Base-by-base conservation (phyloP, 2,113 vertebrate genomes). In the Microcebus griseorufus region DNA sequence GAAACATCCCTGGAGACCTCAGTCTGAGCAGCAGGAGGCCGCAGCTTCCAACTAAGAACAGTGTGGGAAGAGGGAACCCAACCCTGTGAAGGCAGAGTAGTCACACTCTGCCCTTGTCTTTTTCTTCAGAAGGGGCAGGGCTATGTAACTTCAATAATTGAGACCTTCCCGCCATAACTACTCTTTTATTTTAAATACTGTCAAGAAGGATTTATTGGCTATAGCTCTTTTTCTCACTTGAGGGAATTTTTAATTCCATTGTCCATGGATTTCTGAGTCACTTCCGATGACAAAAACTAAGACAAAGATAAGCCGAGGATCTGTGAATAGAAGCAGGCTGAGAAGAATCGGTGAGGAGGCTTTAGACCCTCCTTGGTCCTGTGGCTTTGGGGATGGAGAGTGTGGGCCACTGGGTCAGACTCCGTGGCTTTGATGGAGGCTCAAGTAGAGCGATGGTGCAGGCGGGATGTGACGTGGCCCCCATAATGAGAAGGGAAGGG, bases 181-280 rank as follows among this genome's bases (percentile, higher is more conserved):
- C 13, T 60, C 51, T 87, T 48, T 72, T 51, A 3, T 72, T 27
- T 58, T 67, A 88, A 73, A 16, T 53, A 2, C 27, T 48, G 64
- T 73, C 65, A 25, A 55, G 75, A 72, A 93, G 60, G 51, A 23
- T 76, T 90, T 72, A 16, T 29, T 37, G 64, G 29, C 91, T 84
- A 5, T 73, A 39, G 37, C 55, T 94, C 91, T 88, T 86, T 55
- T 69, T 72, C 84, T 92, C 58, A 16, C 84, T 65, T 45, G 81
- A 90, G n/a, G 48, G 73, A 53, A 80, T 92, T 96, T 94, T 86
- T 42, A 34, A 85, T 80, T 62, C 79, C 42, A 48, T 92, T 86
- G 69, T 95, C 87, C 79, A 65, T 73, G 45, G 29, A 78, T 64
- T n/a, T 53, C 13, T 48, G 60, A 93, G 86, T 85, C 89, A 83